Evolutionary conservation across 2,888 invertebrate genomes (phyloP).

Genomic region (Mamestra brassicae): DNA sequence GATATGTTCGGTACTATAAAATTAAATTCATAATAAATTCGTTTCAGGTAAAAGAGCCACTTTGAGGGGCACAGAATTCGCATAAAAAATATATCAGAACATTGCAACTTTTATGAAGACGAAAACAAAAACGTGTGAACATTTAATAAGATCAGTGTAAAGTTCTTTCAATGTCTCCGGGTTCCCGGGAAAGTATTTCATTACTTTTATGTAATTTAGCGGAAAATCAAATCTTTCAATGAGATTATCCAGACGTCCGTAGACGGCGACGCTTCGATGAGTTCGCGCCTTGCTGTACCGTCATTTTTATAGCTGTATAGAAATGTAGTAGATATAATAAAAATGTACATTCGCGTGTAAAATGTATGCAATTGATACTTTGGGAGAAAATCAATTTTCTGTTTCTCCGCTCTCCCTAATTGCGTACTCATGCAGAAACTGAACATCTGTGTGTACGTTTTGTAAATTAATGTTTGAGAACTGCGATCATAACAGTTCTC

Average conservation of each 20-base stretch:
- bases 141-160: constrained; percentile 65
- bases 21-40: background rate
- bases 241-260: constrained; percentile 85
- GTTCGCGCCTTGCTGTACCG: constrained; percentile 70
- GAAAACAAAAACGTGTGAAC: constrained; percentile 50
- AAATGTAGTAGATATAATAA: constrained; percentile 29
- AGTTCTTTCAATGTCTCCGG: constrained; percentile 77
- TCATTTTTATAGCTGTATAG: constrained; percentile 61
- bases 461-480: background rate
- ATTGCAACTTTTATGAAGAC: constrained; percentile 21
- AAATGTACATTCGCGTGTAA: constrained; percentile 25
- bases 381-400: background rate
- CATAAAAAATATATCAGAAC: background rate
- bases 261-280: constrained; percentile 71
- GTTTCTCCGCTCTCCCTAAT: background rate
- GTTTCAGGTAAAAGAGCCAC: background rate
- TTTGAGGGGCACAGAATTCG: background rate
- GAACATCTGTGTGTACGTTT: background rate
- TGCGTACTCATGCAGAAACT: background rate
- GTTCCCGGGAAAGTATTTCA: constrained; percentile 85
- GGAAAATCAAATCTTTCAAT: constrained; percentile 90
- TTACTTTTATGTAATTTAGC: constrained; percentile 90
- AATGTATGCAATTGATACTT: constrained; percentile 33
- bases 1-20: too few species aligned
- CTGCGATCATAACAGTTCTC: background rate